Evolutionary conservation across 2,113 vertebrate species (phyloP).

Genomic region (Euleptes europaea): DNA sequence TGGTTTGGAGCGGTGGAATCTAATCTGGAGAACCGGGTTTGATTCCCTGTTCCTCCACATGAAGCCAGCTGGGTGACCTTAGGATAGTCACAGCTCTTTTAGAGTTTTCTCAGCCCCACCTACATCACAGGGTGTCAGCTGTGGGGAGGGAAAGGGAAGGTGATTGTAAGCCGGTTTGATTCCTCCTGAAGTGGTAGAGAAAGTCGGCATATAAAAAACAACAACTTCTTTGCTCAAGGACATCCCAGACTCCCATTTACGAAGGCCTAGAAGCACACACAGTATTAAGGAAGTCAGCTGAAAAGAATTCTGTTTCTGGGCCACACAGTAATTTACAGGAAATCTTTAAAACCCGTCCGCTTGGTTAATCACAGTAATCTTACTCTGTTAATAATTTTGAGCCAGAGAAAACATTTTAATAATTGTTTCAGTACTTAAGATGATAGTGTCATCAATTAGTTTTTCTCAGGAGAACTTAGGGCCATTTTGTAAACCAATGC

Average conservation of each 20-base stretch:
- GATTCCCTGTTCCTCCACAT: no score
- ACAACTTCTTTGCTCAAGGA: background rate
- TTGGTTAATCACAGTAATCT: slow-evolving; percentile 46
- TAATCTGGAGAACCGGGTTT: no score
- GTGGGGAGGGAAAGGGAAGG: no score
- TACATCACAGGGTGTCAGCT: no score
- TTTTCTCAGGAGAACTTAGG: slow-evolving; percentile 41
- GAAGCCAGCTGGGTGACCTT: no score
- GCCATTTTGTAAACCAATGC: slow-evolving; percentile 38
- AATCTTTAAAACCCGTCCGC: slow-evolving; percentile 52
- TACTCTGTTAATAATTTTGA: slow-evolving; percentile 51
- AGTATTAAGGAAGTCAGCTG: slow-evolving; percentile 1
- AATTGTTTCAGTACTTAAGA: slow-evolving; percentile 53
- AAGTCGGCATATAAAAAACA: no score
- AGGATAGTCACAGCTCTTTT: no score
- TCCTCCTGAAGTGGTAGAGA: no score
- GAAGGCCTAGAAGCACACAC: background rate
- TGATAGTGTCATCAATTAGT: slow-evolving; percentile 58
- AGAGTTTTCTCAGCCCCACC: no score
- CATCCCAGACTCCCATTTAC: background rate
- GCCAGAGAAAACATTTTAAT: slow-evolving; percentile 58
- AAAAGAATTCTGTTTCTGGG: slow-evolving; percentile 32
- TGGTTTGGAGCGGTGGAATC: no score
- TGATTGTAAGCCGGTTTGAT: no score
- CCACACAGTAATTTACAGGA: slow-evolving; percentile 13